Base-by-base conservation (phyloP, 2,797 vertebrate species). In the Muraenolepis orangiensis region DNA sequence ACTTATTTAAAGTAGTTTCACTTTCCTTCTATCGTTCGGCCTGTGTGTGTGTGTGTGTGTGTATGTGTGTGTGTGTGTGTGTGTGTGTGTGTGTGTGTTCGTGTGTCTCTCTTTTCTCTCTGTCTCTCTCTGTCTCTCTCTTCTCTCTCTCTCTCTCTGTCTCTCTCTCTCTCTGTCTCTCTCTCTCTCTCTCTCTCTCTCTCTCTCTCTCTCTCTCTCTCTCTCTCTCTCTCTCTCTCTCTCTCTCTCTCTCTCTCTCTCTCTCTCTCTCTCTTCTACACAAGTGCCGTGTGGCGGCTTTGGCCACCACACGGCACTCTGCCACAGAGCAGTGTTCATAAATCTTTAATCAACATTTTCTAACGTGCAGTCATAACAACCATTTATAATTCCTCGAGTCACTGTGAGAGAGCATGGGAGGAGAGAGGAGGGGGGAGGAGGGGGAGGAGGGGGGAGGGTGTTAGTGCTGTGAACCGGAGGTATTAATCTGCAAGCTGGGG, bases 391-490 rank as follows among this genome's bases (percentile, higher is more conserved):
- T 91, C 86, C 85, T 88, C 6, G 66, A 85, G 85, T 85, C 20
- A 23, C 51, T 57, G 51, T 23, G 51, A 23, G 51, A 57, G 46
- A 51, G 46, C 46, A 7, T 20, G 16, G 31, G 69, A 86, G 88
- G 86, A 81, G 81, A 82, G 84, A 74, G 69, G 82, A 28, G 79
- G 76, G 74, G 85, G 82, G 83, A n/a, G n/a, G 87, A 76, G 79
- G 80, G 83, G 85, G 84, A 88, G 87, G 85, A n/a, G 88, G 89
- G 91, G 90, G 89, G 88, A 90, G 91, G 90, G 88, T 87, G 91
- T 91, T 90, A 91, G 89, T 82, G 82, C 87, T 89, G 90, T 85
- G 90, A 90, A 91, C 91, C 81, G 82, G 84, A 78, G 87, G 89
- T 91, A 91, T 91, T 89, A 88, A 90, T 90, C 87, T 89, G 81